Evolutionary conservation across 2,797 vertebrate species (phyloP).

Genomic region (Chloroceryle amazona): DNA sequence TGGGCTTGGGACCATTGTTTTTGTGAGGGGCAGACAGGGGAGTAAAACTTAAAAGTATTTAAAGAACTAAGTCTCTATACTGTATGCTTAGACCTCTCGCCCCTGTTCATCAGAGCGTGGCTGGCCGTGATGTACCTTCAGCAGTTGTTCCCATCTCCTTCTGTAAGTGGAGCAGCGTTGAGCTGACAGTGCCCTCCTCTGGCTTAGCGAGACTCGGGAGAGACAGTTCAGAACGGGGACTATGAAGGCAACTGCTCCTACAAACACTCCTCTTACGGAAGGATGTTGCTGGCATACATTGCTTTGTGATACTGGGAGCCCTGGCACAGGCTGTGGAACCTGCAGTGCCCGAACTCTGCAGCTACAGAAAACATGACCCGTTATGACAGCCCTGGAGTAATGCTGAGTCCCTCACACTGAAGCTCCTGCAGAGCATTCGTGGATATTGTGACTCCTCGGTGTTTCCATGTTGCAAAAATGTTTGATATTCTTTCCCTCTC

Average conservation of each 20-base stretch:
- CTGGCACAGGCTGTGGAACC: background rate
- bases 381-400: background rate
- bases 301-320: background rate
- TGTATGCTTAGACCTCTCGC: accelerated
- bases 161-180: background rate
- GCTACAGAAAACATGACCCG: accelerated
- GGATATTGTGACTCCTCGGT: background rate
- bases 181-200: constrained; percentile 20
- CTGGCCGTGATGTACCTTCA: background rate
- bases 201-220: background rate
- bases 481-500: background rate
- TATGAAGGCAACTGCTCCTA: background rate
- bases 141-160: accelerated
- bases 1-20: background rate
- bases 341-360: background rate
- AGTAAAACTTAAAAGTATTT: background rate
- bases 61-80: background rate
- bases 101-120: accelerated
- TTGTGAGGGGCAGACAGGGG: background rate
- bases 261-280: accelerated
- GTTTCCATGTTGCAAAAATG: background rate
- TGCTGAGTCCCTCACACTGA: background rate
- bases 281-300: background rate
- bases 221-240: background rate
- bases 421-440: background rate